phyloP scores from a whole-genome alignment of 2,113 vertebrate genomes.

The Clinocottus analis region DNA sequence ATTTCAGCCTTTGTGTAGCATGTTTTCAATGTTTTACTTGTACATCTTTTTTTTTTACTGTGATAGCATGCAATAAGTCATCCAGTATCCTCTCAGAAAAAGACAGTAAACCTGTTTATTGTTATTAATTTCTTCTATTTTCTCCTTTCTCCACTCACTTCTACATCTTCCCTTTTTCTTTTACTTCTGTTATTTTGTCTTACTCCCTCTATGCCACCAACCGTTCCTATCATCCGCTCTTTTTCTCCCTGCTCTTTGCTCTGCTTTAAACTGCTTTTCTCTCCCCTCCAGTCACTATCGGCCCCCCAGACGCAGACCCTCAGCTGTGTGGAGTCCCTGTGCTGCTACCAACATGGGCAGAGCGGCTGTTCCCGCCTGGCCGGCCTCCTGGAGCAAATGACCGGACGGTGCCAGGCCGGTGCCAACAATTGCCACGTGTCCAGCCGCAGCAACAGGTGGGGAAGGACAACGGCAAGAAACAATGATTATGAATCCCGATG shows the following conservation, averaged over 20 bases:
- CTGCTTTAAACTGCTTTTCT: not conserved
- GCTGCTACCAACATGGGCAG: conserved; percentile 94
- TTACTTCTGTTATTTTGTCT: not conserved
- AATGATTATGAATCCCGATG: conserved; percentile 39
- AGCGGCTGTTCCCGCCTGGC: conserved; percentile 90
- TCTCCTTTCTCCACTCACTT: conserved; percentile 6
- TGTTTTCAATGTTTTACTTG: conserved; percentile 45
- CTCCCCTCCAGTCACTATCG: conserved; percentile 64
- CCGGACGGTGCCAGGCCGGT: conserved; percentile 77
- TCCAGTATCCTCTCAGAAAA: conserved; percentile 14
- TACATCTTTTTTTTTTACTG: conserved; percentile 15
- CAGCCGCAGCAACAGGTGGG: conserved; percentile 85
- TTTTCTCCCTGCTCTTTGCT: not conserved
- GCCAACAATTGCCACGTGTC: conserved; percentile 80
- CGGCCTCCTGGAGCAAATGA: conserved; percentile 92
- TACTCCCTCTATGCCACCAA: not conserved
- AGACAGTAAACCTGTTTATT: not conserved
- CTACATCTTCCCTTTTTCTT: not conserved
- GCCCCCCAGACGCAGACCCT: conserved; percentile 88
- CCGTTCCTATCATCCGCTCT: not conserved
- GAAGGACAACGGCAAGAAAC: conserved; percentile 25
- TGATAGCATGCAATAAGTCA: conserved; percentile 55
- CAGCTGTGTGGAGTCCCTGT: conserved; percentile 98
- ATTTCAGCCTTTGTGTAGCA: conserved; percentile 42
- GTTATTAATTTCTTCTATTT: conserved; percentile 25